phyloP scores from a whole-genome alignment of 2,113 vertebrate genomes.

The Delphinapterus leucas region DNA sequence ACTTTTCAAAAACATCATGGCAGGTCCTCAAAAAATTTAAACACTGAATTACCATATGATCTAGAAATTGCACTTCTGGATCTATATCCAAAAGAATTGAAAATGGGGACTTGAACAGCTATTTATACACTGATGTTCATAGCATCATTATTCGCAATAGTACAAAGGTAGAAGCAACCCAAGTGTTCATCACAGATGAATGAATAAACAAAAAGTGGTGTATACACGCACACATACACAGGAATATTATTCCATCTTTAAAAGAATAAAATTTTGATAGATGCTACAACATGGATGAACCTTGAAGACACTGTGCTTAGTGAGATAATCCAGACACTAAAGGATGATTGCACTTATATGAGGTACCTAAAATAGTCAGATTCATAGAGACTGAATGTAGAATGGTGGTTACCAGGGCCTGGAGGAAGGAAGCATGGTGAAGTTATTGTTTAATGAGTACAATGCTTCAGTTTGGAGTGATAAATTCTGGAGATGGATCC shows the following conservation, averaged over 20 bases:
- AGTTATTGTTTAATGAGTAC: neutral
- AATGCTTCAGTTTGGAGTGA: neutral
- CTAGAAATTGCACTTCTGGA: neutral
- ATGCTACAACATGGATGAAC: neutral
- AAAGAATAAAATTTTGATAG: neutral
- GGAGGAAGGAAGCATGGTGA: neutral
- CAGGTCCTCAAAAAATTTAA: neutral
- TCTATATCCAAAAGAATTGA: neutral
- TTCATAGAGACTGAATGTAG: neutral
- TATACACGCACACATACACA: neutral
- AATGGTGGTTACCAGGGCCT: neutral
- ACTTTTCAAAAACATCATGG: neutral
- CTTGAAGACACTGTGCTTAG: neutral
- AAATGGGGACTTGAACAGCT: neutral
- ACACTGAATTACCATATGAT: neutral
- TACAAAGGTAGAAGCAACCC: neutral
- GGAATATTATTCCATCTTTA: neutral
- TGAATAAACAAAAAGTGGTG: neutral
- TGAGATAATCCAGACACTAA: neutral
- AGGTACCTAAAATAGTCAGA: neutral
- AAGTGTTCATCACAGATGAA: neutral
- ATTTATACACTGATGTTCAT: neutral
- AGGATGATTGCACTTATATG: neutral
- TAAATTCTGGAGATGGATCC: neutral
- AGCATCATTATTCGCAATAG: neutral